These are phyloP conservation scores for Anthopleura sola DNA, from an alignment of 64 coral and sea anemone genomes.

Conservation along the genomic window DNA sequence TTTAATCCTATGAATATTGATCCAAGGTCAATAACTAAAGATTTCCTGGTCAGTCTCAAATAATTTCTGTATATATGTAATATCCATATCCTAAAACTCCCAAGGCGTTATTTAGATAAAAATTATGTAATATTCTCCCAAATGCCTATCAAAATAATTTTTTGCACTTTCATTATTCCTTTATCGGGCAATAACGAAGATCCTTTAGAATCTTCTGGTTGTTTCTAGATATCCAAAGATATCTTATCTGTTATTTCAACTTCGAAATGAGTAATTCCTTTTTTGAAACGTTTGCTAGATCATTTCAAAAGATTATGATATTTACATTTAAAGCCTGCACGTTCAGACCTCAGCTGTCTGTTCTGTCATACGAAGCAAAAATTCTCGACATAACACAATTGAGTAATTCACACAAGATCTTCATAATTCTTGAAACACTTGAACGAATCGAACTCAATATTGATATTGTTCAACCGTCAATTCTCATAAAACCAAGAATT, in stretches of 20 bases:
- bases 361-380: not conserved
- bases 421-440: not conserved
- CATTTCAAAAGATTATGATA: not conserved
- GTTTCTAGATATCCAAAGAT: not conserved
- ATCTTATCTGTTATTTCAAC: slow-evolving; percentile 5
- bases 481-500: not conserved
- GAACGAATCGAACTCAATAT: not conserved
- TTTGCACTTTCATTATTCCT: not conserved
- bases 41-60: not conserved
- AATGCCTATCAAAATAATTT: not conserved
- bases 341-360: not conserved
- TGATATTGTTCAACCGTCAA: not conserved
- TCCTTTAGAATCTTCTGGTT: not conserved
- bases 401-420: not conserved
- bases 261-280: not conserved
- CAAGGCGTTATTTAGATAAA: not conserved
- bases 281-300: not conserved
- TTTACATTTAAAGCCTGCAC: not conserved
- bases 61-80: not conserved
- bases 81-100: not conserved
- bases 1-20: not conserved
- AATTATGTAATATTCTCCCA: not conserved
- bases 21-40: not conserved
- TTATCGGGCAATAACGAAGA: not conserved
- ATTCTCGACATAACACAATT: not conserved